A percentile compares a stretch with the other conserved stretches of the same genome.
Evolutionary conservation across 1,140 invertebrate species (phyloP).

Genomic region (Drosophila kurseongensis): DNA sequence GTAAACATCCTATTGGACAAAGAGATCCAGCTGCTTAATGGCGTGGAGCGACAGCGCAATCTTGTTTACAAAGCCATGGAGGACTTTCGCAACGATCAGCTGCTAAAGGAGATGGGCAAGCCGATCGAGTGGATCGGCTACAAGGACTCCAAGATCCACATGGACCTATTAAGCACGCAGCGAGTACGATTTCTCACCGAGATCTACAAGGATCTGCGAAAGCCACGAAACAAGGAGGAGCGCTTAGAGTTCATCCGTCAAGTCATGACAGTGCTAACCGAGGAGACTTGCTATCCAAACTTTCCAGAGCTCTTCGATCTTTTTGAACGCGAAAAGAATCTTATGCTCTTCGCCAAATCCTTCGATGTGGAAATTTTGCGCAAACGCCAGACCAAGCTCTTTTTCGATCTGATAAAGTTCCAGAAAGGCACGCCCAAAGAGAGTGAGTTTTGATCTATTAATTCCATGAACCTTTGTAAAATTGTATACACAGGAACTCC

Average conservation of each 20-base stretch:
- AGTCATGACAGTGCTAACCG: slow-evolving; percentile 59
- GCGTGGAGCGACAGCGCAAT: slow-evolving; percentile 85
- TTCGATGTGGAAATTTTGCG: slow-evolving; percentile 71
- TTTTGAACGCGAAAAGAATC: slow-evolving; percentile 78
- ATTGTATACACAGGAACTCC: slow-evolving; percentile 26
- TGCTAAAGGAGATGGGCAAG: slow-evolving; percentile 85
- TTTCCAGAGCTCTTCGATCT: slow-evolving; percentile 78
- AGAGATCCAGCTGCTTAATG: slow-evolving; percentile 86
- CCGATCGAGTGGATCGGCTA: slow-evolving; percentile 87
- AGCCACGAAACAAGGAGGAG: slow-evolving; percentile 48
- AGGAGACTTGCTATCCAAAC: slow-evolving; percentile 70
- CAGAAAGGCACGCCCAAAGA: slow-evolving; percentile 37
- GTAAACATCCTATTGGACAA: slow-evolving; percentile 86
- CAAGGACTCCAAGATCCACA: slow-evolving; percentile 84
- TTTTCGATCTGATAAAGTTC: slow-evolving; percentile 77
- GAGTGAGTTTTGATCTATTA: slow-evolving; percentile 35
- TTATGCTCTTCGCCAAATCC: slow-evolving; percentile 71
- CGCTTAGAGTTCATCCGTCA: slow-evolving; percentile 62
- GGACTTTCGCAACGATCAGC: slow-evolving; percentile 84
- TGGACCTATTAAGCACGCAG: slow-evolving; percentile 87
- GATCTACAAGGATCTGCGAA: slow-evolving; percentile 85
- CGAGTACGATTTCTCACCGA: slow-evolving; percentile 86
- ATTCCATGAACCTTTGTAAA: not conserved
- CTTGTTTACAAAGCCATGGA: slow-evolving; percentile 78
- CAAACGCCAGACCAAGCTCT: slow-evolving; percentile 74